Conservation (phyloP, 1,140 invertebrate genomes). For the Brachionus sp. region DNA sequence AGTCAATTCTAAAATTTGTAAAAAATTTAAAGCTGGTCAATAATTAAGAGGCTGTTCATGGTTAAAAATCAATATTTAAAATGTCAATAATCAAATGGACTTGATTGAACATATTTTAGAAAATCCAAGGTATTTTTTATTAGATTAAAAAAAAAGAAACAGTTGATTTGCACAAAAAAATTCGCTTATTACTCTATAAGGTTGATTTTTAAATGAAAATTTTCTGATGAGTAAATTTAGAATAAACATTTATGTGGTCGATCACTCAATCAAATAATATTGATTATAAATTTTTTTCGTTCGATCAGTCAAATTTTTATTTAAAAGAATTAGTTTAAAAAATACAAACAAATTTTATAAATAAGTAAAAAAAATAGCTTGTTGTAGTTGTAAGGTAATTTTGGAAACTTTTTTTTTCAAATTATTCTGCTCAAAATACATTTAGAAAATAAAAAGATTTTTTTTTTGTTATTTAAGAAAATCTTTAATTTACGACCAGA, state of each 20-base stretch:
- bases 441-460: too few species aligned
- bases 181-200: not conserved
- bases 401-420: too few species aligned
- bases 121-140: slow-evolving; percentile 6
- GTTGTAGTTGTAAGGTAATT: not conserved
- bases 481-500: too few species aligned
- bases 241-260: not conserved
- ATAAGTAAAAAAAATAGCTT: not conserved
- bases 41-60: slow-evolving; percentile 10
- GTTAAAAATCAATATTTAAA: slow-evolving; percentile 31
- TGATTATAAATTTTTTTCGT: not conserved
- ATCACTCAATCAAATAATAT: not conserved
- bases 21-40: slow-evolving; percentile 4
- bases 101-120: not conserved
- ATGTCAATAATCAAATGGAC: not conserved
- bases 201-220: slow-evolving; percentile 1
- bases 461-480: too few species aligned
- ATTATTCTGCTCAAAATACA: too few species aligned
- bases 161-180: not conserved
- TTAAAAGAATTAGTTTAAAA: too few species aligned
- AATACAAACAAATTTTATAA: not conserved
- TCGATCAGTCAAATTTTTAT: not conserved
- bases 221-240: not conserved
- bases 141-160: slow-evolving; percentile 13
- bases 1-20: not conserved